phyloP scores from a whole-genome alignment of 2,888 invertebrate species.

The Nipponacmea schrenckii region DNA sequence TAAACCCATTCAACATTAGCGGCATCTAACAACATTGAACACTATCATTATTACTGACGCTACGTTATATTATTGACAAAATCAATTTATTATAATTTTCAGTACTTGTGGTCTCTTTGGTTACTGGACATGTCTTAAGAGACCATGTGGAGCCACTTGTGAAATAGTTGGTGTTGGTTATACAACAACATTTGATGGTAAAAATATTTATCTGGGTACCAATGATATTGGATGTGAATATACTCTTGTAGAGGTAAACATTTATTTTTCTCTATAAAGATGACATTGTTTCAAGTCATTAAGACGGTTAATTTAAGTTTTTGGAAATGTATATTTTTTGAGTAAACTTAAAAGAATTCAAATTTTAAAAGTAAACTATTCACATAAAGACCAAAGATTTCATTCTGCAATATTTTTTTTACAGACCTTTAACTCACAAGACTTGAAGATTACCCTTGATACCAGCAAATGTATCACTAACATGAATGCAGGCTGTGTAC shows the following conservation, averaged over 20 bases:
- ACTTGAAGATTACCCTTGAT: not conserved
- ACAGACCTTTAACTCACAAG: not conserved
- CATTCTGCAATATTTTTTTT: no score
- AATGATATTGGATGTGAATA: slow-evolving; percentile 34
- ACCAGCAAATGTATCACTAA: not conserved
- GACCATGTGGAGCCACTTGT: slow-evolving; percentile 42
- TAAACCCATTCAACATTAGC: not conserved
- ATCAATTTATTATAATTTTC: not conserved
- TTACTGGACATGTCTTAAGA: slow-evolving; percentile 44
- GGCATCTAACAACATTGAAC: no score
- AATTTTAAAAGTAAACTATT: no score
- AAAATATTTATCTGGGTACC: slow-evolving; percentile 32
- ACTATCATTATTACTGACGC: no score
- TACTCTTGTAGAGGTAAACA: slow-evolving; percentile 38
- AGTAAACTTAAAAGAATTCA: no score
- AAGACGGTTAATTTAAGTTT: no score
- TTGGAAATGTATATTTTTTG: no score
- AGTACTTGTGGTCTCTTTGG: slow-evolving; percentile 42
- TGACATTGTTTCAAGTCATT: not conserved
- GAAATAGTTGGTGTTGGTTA: slow-evolving; percentile 44
- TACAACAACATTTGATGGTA: slow-evolving; percentile 51
- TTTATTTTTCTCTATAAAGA: not conserved
- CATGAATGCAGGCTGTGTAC: not conserved
- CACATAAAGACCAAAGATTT: no score
- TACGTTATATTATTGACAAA: no score